Percentiles rank a stretch among this genome's conserved stretches.
phyloP scores from a whole-genome alignment of 2,888 invertebrate species.

The Latrodectus hesperus region DNA sequence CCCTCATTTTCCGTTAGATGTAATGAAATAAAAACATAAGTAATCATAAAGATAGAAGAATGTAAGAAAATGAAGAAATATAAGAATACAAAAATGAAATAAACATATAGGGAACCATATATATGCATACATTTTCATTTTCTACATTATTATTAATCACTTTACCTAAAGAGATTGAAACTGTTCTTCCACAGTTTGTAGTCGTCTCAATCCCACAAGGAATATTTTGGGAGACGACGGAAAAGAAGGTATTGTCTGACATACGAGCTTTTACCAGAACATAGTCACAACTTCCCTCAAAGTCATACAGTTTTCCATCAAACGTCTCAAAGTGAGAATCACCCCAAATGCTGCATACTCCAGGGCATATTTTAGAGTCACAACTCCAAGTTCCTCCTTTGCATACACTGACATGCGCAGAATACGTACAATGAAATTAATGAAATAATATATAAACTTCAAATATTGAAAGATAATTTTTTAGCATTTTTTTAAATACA shows the following conservation, averaged over 20 bases:
- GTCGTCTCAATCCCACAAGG: constrained; percentile 87
- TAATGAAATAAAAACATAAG: too few relatives aligned
- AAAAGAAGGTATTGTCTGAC: constrained; percentile 81
- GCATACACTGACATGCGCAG: constrained; percentile 79
- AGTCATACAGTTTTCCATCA: constrained; percentile 86
- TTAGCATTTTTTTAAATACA: too few relatives aligned
- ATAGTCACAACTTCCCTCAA: constrained; percentile 92
- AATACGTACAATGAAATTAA: too few relatives aligned
- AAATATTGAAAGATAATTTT: too few relatives aligned
- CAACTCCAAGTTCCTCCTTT: constrained; percentile 87
- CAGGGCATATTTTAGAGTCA: constrained; percentile 83
- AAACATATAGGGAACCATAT: too few relatives aligned
- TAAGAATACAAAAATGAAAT: too few relatives aligned
- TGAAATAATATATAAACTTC: too few relatives aligned
- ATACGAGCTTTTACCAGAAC: constrained; percentile 83
- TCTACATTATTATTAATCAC: background rate
- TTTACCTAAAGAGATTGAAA: constrained; percentile 78
- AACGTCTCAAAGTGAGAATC: constrained; percentile 92
- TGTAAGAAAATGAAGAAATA: too few relatives aligned
- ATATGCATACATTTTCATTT: too few relatives aligned
- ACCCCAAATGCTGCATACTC: constrained; percentile 89
- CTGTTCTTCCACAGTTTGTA: constrained; percentile 89
- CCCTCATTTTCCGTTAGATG: too few relatives aligned
- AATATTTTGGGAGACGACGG: constrained; percentile 86
- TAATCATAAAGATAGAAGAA: too few relatives aligned